Base-by-base conservation (phyloP, 2,113 vertebrate genomes). In the Macrotis lagotis region DNA sequence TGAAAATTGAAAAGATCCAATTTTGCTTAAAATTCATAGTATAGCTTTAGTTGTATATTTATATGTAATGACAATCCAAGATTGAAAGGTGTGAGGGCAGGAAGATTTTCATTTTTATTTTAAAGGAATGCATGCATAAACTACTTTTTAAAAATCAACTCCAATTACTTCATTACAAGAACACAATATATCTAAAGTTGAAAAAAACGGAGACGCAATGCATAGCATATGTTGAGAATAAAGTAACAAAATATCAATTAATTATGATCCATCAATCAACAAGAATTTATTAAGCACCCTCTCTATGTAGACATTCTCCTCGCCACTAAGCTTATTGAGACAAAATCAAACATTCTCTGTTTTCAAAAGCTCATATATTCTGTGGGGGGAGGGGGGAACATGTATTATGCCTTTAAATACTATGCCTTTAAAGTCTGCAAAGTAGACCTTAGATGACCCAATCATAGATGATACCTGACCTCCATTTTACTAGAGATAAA, bases 11-110 rank as follows among this genome's bases (percentile, higher is more conserved):
- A 24, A 55, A 44, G 74, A 93, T 49, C 48, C 8, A 0, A 55
- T 31, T 94, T 94, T 31, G 91, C 66, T 92, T 96, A 93, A 83
- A 90, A 50, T 89, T 66, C 74, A 91, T 91, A 90, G 4, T 37
- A 55, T 37, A 24, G 26, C 25, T n/a, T n/a, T 4, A 12, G 26
- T 28, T 3, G 48, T 92, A 48, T 26, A 10, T 51, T 93, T 90
- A 26, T 92, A 48, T 51, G 9, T 25, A 83, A 44, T 91, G 89
- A 83, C 50, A 37, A 59, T 3, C 12, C 8, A 44, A 83, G 53
- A 48, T 66, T 91, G 66, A 44, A 83, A 44, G 66, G 44, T 83
- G 16, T 44, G 66, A 83, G n/a, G 66, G 66, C n/a, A 83, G 66
- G 66, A 44, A 83, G 66, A 16, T 0, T 44, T 83, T 83, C 0